A percentile compares a stretch with the other conserved stretches of the same genome.
phyloP scores from a whole-genome alignment of 2,113 vertebrate species.

The Dromas ardeola region DNA sequence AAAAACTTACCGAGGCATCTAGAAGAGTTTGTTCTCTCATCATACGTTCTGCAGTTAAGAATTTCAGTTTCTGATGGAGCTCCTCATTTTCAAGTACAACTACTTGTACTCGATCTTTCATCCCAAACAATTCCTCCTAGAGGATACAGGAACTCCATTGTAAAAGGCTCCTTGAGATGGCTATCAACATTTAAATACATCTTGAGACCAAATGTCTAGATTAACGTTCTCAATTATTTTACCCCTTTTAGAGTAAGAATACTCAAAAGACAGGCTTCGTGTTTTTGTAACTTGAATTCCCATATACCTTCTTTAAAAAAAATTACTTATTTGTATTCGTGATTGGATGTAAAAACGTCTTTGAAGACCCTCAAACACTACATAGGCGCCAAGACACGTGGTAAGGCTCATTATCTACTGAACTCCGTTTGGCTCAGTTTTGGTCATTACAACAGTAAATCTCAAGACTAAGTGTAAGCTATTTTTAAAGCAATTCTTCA shows the following conservation, averaged over 20 bases:
- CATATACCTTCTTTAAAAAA: neutral
- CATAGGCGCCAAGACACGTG: neutral
- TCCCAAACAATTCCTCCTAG: slow-evolving; percentile 87
- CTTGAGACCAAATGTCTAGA: neutral
- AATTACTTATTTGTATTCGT: neutral
- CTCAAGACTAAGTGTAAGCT: neutral
- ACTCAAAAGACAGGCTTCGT: neutral
- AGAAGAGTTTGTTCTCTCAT: slow-evolving; percentile 78
- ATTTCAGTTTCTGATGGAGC: slow-evolving; percentile 80
- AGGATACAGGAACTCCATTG: neutral
- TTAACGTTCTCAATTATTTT: neutral
- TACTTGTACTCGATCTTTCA: slow-evolving; percentile 83
- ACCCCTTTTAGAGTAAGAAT: neutral
- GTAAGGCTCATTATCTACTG: neutral
- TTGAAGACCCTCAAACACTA: neutral
- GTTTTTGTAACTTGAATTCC: neutral
- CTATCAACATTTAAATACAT: neutral
- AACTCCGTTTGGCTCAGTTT: neutral
- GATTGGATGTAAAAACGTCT: neutral
- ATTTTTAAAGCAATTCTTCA: neutral
- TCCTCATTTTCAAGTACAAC: slow-evolving; percentile 89
- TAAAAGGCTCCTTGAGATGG: neutral
- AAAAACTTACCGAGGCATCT: slow-evolving; percentile 73
- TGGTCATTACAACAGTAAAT: neutral
- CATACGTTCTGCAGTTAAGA: slow-evolving; percentile 70